Evolutionary conservation across 2,797 vertebrate genomes (phyloP), one percentile per base, ranked within the genome.

Genomic region (Microtus californicus): DNA sequence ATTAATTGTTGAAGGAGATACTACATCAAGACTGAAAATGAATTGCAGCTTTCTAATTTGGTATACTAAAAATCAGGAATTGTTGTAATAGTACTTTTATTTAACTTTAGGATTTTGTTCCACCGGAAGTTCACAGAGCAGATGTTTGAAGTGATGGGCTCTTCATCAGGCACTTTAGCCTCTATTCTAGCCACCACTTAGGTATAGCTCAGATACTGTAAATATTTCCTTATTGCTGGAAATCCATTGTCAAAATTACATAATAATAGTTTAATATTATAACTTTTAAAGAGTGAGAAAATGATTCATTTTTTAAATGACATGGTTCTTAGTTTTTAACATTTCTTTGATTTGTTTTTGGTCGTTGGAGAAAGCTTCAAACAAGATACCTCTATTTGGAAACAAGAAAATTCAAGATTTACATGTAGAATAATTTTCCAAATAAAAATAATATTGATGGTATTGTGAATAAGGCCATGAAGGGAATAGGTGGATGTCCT

Each of bases 51-150:
- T 90, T 87, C 45, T 89, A 88, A 61, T 76, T 87, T 67, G 29
- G 17, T 74, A 27, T n/a, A 27, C 25, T 11, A 82, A 6, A 6
- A 88, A 65, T 77, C 73, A 88, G 34, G 3, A 71, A 80, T 87
- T 94, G 86, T 37, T 91, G 25, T 82, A 77, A 13, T 95, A 48
- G 45, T 2, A 78, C 5, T 90, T 87, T 81, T 31, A 90, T 92
- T 92, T 95, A 90, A 93, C 63, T 88, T 82, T 89, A 87, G 34
- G 21, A 37, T 27, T 71, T 74, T 91, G 31, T 91, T 73, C 45
- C 25, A 34, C 63, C 79, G n/a, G 27, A 88, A 65, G 93, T 92
- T 95, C 92, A 86, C 31, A 77, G 1, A 91, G 29, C 15, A 90
- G 76, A 77, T 76, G 76, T 90, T 87, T 81, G 74, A 87, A 87